Base-by-base conservation (phyloP, 2,113 vertebrate species). In the Thamnophis sirtalis region DNA sequence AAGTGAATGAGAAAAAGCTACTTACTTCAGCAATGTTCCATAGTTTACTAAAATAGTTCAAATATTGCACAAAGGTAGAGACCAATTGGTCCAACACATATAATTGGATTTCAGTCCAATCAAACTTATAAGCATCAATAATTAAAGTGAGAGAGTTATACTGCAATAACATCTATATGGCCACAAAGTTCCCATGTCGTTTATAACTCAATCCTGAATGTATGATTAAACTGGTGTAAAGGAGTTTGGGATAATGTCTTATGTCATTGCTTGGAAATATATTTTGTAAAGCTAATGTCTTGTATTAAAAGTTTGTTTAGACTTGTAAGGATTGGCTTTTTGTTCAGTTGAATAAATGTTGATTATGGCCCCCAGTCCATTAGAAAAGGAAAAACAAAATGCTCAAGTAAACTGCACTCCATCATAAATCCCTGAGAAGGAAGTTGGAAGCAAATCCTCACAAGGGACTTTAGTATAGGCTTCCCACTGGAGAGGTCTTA, bases 371-470 rank as follows among this genome's bases (percentile, higher is more conserved):
- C 24, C 19, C 5, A 9, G 9, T 43, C 28, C 48, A 24, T 26
- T n/a, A 63, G 24, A 28, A 28, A 93, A 43, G 6, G 93, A 93
- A 90, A 91, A 91, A 51, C 91, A 73, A 96, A 95, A 95, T 94
- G 88, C 92, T 85, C 0, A 87, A 89, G 94, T 54, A 86, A 95
- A 85, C 92, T 95, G 28, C 56, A 90, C 93, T 92, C 95, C 84
- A 93, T 94, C 92, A 24, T 63, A 93, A 95, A 92, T 93, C 88
- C 58, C 26, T 73, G 17, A 87, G 95, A 89, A 4, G 2, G 3
- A 24, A 17, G 9, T 43, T 8, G 17, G 10, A 63, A 11, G 24
- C 51, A 54, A 10, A n/a, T 88, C 38, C 33, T 88, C 87, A 56
- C 17, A 56, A 55, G 19, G 53, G 28, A 10, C 13, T 11, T 28